A percentile compares a stretch with the other conserved stretches of the same genome.
Conservation (phyloP, 2,888 invertebrate genomes). For the Priocnemis perturbator region DNA sequence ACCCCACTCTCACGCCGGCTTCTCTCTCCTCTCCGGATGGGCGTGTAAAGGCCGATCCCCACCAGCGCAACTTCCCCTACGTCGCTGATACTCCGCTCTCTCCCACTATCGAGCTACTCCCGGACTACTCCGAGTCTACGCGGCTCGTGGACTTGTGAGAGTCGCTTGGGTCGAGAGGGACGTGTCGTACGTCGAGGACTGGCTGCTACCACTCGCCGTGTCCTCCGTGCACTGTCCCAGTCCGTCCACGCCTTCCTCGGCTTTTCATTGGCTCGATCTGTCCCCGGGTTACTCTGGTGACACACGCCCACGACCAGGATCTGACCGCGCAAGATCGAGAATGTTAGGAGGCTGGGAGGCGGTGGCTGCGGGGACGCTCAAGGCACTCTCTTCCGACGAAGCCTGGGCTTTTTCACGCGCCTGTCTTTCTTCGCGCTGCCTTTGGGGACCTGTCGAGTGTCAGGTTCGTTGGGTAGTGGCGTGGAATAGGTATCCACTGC, state of each 20-base stretch:
- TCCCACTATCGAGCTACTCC: slow-evolving; percentile 49
- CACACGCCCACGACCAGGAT: slow-evolving; percentile 63
- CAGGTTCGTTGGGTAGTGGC: no score
- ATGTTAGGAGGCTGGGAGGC: no score
- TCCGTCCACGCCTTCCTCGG: slow-evolving; percentile 55
- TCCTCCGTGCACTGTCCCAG: slow-evolving; percentile 37
- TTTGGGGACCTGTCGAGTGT: no score
- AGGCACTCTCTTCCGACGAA: no score
- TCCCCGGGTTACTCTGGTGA: slow-evolving; percentile 64
- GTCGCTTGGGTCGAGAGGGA: slow-evolving; percentile 37
- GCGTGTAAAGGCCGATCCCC: slow-evolving; percentile 62
- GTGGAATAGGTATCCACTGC: no score
- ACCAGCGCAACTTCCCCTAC: slow-evolving; percentile 58
- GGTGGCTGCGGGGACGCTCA: no score
- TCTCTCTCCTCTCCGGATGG: slow-evolving; percentile 48
- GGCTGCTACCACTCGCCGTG: slow-evolving; percentile 47
- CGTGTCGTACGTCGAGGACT: slow-evolving; percentile 42
- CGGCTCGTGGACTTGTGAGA: slow-evolving; percentile 20
- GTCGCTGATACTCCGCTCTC: slow-evolving; percentile 52
- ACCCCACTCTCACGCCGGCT: no score
- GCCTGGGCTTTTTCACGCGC: no score
- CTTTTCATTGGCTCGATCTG: slow-evolving; percentile 66
- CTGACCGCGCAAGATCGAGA: slow-evolving; percentile 27
- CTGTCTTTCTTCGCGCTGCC: no score
- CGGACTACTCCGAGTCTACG: slow-evolving; percentile 32